phyloP scores from a whole-genome alignment of 2,888 invertebrate species.

The Spisula solida region DNA sequence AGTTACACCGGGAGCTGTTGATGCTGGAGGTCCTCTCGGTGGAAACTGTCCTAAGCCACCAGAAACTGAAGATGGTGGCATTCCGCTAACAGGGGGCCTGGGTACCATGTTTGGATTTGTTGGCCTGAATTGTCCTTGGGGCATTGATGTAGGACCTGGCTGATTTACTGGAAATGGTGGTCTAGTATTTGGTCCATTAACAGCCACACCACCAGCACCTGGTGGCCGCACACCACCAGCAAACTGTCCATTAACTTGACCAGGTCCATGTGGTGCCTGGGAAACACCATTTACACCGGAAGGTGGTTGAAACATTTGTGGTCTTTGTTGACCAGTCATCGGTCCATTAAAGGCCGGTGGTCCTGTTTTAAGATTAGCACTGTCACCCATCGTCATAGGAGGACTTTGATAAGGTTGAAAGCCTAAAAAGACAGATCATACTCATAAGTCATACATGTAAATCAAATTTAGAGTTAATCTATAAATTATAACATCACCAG shows the following conservation, averaged over 20 bases:
- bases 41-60: constrained; percentile 1
- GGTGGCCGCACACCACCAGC: constrained; percentile 18
- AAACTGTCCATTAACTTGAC: constrained; percentile 33
- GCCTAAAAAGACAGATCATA: background rate
- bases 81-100: background rate
- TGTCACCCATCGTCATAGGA: constrained; percentile 21
- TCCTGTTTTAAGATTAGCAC: constrained; percentile 48
- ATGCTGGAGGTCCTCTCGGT: constrained; percentile 11
- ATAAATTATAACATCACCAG: no score
- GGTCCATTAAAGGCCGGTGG: constrained; percentile 55
- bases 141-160: background rate
- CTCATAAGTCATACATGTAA: no score
- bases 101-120: constrained; percentile 1
- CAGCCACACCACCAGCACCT: background rate
- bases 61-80: constrained; percentile 12
- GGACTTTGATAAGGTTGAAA: constrained; percentile 23
- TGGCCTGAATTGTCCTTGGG: constrained; percentile 35
- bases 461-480: no score
- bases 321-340: constrained; percentile 18
- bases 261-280: constrained; percentile 36
- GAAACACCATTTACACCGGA: constrained; percentile 58
- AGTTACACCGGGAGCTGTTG: background rate
- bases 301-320: constrained; percentile 35
- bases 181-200: constrained; percentile 54
- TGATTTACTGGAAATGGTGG: constrained; percentile 38